Conservation (phyloP, 2,113 vertebrate genomes). For the Hiodon tergisus region DNA sequence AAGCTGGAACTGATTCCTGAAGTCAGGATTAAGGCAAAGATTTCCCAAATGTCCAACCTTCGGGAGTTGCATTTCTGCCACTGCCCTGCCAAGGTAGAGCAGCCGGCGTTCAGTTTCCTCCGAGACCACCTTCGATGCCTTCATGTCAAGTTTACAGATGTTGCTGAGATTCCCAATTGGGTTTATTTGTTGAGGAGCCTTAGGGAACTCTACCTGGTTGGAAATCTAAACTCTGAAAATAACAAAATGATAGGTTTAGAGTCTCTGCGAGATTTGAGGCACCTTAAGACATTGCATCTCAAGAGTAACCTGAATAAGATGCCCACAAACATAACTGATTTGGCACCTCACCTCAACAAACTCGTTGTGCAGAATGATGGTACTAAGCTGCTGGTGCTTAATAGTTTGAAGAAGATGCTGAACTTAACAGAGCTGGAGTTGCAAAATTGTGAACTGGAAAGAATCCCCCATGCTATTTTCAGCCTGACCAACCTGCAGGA, state of each 20-base stretch:
- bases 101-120: slow-evolving; percentile 94
- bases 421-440: slow-evolving; percentile 90
- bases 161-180: slow-evolving; percentile 95
- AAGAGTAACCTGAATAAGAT: slow-evolving; percentile 98
- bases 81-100: slow-evolving; percentile 94
- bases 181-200: slow-evolving; percentile 91
- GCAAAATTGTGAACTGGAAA: slow-evolving; percentile 93
- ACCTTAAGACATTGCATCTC: slow-evolving; percentile 86
- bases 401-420: slow-evolving; percentile 97
- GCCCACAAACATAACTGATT: slow-evolving; percentile 93
- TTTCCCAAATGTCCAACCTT: slow-evolving; percentile 94
- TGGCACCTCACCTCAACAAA: slow-evolving; percentile 88
- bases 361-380: slow-evolving; percentile 94
- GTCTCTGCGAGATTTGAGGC: slow-evolving; percentile 87
- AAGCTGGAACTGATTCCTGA: slow-evolving; percentile 95
- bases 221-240: slow-evolving; percentile 96
- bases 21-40: slow-evolving; percentile 90
- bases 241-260: slow-evolving; percentile 98
- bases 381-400: slow-evolving; percentile 91
- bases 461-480: slow-evolving; percentile 96
- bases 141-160: slow-evolving; percentile 96
- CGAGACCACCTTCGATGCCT: slow-evolving; percentile 94
- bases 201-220: slow-evolving; percentile 85
- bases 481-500: slow-evolving; percentile 94
- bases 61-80: slow-evolving; percentile 95